Conservation (phyloP, 2,888 invertebrate species). For the Chymomyza amoena region DNA sequence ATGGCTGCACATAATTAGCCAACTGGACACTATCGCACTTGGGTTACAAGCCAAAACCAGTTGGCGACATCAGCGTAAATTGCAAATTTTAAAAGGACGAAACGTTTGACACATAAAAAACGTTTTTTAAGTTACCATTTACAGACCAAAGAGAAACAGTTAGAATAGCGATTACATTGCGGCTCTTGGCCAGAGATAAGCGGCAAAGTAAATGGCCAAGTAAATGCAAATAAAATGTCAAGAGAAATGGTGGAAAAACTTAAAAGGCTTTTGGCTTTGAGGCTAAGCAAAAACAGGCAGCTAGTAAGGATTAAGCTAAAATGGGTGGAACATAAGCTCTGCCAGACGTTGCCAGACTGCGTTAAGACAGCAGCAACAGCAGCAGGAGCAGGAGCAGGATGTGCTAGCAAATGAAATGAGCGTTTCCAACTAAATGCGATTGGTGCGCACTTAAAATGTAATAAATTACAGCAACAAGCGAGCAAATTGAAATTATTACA, state of each 20-base stretch:
- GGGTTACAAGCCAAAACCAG: slow-evolving; percentile 26
- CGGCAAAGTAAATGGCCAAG: slow-evolving; percentile 15
- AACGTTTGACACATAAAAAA: slow-evolving; percentile 42
- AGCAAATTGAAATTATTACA: slow-evolving; percentile 1
- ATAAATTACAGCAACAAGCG: slow-evolving; percentile 38
- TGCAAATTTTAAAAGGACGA: slow-evolving; percentile 57
- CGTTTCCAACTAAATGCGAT: slow-evolving; percentile 16
- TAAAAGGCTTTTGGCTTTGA: slow-evolving; percentile 17
- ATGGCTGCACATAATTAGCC: slow-evolving; percentile 65
- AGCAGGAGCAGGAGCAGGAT: background rate
- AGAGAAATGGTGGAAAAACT: slow-evolving; percentile 34
- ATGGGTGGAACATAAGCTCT: background rate
- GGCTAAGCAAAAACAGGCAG: background rate
- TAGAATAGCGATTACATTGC: slow-evolving; percentile 19
- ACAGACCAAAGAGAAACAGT: slow-evolving; percentile 5
- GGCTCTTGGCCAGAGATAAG: background rate
- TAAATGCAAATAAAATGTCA: slow-evolving; percentile 55
- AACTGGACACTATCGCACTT: slow-evolving; percentile 32
- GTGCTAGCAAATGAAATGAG: background rate
- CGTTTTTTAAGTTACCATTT: slow-evolving; percentile 17
- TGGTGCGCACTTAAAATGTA: slow-evolving; percentile 16
- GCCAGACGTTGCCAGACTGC: background rate
- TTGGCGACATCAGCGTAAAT: slow-evolving; percentile 51
- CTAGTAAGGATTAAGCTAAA: background rate
- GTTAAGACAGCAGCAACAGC: background rate